Evolutionary conservation across 53 echinoderm and acorn worm species (phyloP).

Genomic region (Apostichopus leukothele): DNA sequence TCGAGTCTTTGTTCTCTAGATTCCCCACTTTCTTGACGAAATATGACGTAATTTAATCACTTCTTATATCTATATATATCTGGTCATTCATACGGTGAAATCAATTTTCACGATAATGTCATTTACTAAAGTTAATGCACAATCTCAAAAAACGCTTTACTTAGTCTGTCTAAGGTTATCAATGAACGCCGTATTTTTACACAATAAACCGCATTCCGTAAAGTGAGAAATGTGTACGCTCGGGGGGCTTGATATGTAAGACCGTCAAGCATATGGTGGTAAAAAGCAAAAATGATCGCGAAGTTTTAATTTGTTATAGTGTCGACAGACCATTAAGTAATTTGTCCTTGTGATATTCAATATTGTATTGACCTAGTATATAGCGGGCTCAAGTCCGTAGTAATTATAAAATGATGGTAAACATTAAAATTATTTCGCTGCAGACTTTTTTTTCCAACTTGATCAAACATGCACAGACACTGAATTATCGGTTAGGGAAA

Average conservation of each 20-base stretch:
- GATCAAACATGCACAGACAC: too few species aligned
- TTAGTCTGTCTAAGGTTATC: neutral
- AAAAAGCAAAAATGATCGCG: too few species aligned
- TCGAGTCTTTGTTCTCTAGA: too few species aligned
- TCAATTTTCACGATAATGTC: slow-evolving; percentile 14
- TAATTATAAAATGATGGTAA: too few species aligned
- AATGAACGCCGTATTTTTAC: neutral
- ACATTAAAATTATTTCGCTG: too few species aligned
- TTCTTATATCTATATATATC: neutral
- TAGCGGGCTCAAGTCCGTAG: neutral
- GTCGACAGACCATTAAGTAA: slow-evolving; percentile 28
- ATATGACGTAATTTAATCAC: neutral
- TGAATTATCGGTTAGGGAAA: too few species aligned
- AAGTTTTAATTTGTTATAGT: slow-evolving; percentile 14
- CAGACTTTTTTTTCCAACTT: too few species aligned
- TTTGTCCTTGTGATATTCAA: neutral
- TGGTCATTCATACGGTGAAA: neutral
- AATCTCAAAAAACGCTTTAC: neutral
- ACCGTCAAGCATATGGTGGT: too few species aligned
- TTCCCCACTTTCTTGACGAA: neutral
- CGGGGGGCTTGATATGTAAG: neutral
- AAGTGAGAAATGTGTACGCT: neutral
- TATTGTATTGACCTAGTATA: neutral
- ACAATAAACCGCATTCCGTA: neutral
- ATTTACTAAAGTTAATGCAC: neutral